Evolutionary conservation across 2,888 invertebrate genomes (phyloP), one percentile per base, ranked within the genome.

Genomic region (Cerastis leucographa): DNA sequence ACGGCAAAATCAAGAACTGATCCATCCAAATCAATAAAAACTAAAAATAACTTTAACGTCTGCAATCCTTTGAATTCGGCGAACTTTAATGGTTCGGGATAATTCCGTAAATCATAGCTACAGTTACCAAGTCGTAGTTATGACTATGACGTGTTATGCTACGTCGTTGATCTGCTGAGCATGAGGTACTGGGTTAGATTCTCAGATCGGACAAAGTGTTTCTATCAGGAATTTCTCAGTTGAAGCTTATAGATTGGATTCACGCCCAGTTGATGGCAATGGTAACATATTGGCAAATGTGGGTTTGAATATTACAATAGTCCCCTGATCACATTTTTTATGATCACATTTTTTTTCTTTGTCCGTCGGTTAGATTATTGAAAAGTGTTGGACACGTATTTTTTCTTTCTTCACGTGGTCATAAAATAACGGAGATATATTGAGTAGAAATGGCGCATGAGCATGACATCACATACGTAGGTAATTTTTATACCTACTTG

Each of bases 41-140:
- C 40, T 66, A 62, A 79, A 78, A 66, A 72, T 54, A 64, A 72
- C 71, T 6, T 35, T 11, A 29, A 14, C 19, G 12, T 22, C 25
- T 40, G 2, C n/a, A 65, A 62, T 67, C 14, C 22, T 12, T n/a
- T 11, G n/a, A 68, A 69, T 22, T 59, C 22, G 3, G 0, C 2
- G 14, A 70, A 40, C 14, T n/a, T 8, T 35, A 66, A 35, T 9
- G 35, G 40, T 56, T 25, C 25, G 17, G 17, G 54, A 62, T 44
- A 71, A 69, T 35, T 66, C 35, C 44, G 22, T 42, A 42, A n/a
- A 49, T 49, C 19, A 67, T n/a, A 49, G 40, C 35, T 67, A 12
- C 19, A 46, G 42, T 11, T 35, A 78, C 44, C 5, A 42, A 71
- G 22, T 17, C 42, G 42, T 7, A n/a, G 42, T 25, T 44, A 19